Conservation (phyloP, 2,113 vertebrate species). For the Eulacestoma nigropectus region DNA sequence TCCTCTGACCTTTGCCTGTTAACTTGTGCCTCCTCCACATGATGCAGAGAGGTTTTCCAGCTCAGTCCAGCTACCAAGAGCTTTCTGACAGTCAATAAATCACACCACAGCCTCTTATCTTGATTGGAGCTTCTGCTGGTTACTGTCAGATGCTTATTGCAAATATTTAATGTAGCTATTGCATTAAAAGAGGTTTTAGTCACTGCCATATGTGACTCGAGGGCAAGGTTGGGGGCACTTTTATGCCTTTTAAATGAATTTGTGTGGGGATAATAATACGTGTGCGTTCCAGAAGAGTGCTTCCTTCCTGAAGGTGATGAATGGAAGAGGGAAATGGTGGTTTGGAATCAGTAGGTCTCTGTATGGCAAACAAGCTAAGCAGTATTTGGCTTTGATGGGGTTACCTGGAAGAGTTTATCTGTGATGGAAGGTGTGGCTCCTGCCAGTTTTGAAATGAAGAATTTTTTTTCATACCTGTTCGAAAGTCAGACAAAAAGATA, state of each 20-base stretch:
- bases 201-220: neutral
- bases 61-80: neutral
- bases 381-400: conserved; percentile 1
- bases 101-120: neutral
- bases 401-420: neutral
- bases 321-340: neutral
- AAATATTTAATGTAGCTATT: neutral
- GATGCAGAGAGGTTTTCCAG: neutral
- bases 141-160: neutral
- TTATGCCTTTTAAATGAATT: neutral
- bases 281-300: neutral
- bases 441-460: neutral
- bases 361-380: neutral
- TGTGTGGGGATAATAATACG: neutral
- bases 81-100: conserved; percentile 18
- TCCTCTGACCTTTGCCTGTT: conserved; percentile 22
- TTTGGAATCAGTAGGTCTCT: neutral
- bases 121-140: neutral
- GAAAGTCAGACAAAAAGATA: neutral
- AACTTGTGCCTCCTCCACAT: neutral
- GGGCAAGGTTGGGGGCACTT: neutral
- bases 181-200: neutral
- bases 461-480: neutral
- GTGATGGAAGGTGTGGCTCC: neutral
- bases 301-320: neutral